These are phyloP conservation scores for Sebastes trivittatus DNA, from an alignment of 2,797 vertebrate species.

Conservation along the genomic window DNA sequence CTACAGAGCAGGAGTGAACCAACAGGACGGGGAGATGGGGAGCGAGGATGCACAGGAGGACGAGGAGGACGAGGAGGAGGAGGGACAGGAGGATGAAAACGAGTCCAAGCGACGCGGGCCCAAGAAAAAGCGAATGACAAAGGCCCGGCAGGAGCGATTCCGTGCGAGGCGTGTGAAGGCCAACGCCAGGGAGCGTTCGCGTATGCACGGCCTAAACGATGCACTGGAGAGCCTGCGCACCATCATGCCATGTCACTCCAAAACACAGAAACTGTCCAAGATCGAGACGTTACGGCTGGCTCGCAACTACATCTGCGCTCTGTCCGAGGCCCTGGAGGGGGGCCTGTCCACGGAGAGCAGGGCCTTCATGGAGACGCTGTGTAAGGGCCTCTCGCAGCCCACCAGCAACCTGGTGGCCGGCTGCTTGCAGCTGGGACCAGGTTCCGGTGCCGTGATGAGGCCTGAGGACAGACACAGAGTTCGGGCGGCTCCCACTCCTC, in stretches of 20 bases:
- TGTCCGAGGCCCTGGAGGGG: slow-evolving; percentile 92
- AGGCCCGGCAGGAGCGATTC: slow-evolving; percentile 92
- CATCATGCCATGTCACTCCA: slow-evolving; percentile 98
- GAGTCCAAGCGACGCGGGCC: slow-evolving; percentile 92
- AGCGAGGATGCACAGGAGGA: slow-evolving; percentile 83
- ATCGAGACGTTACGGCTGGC: slow-evolving; percentile 95
- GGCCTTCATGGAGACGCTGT: slow-evolving; percentile 93
- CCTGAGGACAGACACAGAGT: slow-evolving; percentile 86
- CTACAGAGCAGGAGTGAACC: slow-evolving; percentile 68
- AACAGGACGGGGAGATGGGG: slow-evolving; percentile 69
- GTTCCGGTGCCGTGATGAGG: slow-evolving; percentile 80
- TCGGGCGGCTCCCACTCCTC: slow-evolving; percentile 43
- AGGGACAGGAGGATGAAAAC: slow-evolving; percentile 84
- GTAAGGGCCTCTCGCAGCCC: slow-evolving; percentile 95
- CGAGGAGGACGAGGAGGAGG: slow-evolving; percentile 87
- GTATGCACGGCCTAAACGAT: slow-evolving; percentile 96
- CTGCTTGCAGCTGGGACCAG: slow-evolving; percentile 88
- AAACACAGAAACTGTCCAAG: slow-evolving; percentile 97
- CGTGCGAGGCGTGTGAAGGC: slow-evolving; percentile 91
- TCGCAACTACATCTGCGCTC: slow-evolving; percentile 96
- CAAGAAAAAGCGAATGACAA: slow-evolving; percentile 98
- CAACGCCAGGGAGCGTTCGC: slow-evolving; percentile 91
- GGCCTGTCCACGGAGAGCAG: slow-evolving; percentile 90
- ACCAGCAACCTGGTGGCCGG: slow-evolving; percentile 95
- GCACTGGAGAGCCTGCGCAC: slow-evolving; percentile 92